Percentiles rank a stretch among this genome's conserved stretches.
Conservation (phyloP, 2,797 vertebrate genomes). For the Gymnothorax javanicus region DNA sequence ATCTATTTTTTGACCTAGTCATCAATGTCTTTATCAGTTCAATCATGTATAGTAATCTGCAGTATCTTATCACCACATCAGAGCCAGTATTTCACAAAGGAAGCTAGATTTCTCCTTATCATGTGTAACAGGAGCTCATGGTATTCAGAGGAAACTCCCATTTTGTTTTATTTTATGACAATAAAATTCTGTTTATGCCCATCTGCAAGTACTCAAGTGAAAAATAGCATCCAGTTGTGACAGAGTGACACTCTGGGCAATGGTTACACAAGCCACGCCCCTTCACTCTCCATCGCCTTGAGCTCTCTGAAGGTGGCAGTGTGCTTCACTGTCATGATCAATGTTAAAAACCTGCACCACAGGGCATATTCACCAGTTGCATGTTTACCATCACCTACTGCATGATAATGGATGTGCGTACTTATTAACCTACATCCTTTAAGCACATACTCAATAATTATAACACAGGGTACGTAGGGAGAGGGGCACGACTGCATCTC, state of each 20-base stretch:
- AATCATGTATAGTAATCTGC: not conserved
- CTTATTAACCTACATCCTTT: not conserved
- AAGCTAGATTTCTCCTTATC: not conserved
- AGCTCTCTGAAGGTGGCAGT: not conserved
- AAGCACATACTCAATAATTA: not conserved
- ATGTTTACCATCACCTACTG: not conserved
- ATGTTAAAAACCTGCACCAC: not conserved
- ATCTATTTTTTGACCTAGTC: too few relatives aligned
- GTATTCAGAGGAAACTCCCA: not conserved
- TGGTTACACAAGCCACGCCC: not conserved
- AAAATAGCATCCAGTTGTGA: not conserved
- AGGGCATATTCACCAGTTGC: not conserved
- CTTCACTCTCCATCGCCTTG: not conserved
- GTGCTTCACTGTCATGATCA: not conserved
- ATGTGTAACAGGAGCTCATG: not conserved
- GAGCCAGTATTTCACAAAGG: not conserved
- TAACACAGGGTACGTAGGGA: too few relatives aligned
- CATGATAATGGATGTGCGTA: not conserved
- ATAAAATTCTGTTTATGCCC: not conserved
- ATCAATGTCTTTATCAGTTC: not conserved
- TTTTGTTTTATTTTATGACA: not conserved
- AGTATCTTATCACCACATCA: not conserved
- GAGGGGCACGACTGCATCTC: too few relatives aligned
- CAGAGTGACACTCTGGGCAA: not conserved
- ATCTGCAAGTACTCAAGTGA: not conserved